phyloP scores from a whole-genome alignment of 2,113 vertebrate genomes.

The Pao palembangensis region DNA sequence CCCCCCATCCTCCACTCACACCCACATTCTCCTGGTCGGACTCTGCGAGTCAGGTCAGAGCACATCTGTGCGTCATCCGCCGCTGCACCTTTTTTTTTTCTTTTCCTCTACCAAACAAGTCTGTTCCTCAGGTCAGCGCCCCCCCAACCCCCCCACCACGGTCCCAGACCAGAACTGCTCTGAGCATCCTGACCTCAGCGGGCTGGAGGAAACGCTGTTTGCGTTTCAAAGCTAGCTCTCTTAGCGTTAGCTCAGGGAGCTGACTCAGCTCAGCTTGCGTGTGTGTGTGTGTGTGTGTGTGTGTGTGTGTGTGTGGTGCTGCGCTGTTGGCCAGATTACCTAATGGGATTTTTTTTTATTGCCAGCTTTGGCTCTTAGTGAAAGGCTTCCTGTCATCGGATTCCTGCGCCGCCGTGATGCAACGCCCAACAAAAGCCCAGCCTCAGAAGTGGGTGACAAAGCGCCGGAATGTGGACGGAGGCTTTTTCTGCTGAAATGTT shows the following conservation, averaged over 20 bases:
- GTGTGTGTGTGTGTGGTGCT: neutral
- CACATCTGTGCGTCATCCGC: constrained; percentile 9
- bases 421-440: constrained; percentile 44
- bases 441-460: constrained; percentile 40
- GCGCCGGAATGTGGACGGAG: constrained; percentile 36
- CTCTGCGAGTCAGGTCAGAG: constrained; percentile 38
- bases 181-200: too few species aligned
- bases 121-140: too few species aligned
- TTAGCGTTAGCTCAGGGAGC: too few species aligned
- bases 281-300: too few species aligned
- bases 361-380: constrained; percentile 26
- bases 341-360: constrained; percentile 46
- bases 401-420: constrained; percentile 53
- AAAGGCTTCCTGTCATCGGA: constrained; percentile 59
- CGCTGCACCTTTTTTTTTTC: too few species aligned
- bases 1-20: constrained; percentile 41
- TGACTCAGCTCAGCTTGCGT: constrained; percentile 1
- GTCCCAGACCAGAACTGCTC: too few species aligned
- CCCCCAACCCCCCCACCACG: too few species aligned
- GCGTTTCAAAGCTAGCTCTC: too few species aligned
- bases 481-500: constrained; percentile 35
- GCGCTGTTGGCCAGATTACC: constrained; percentile 35
- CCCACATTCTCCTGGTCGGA: constrained; percentile 51
- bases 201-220: too few species aligned
- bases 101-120: too few species aligned